Percentiles rank a stretch among this genome's conserved stretches.
phyloP scores from a whole-genome alignment of 2,797 vertebrate species.

The Staurois parvus region DNA sequence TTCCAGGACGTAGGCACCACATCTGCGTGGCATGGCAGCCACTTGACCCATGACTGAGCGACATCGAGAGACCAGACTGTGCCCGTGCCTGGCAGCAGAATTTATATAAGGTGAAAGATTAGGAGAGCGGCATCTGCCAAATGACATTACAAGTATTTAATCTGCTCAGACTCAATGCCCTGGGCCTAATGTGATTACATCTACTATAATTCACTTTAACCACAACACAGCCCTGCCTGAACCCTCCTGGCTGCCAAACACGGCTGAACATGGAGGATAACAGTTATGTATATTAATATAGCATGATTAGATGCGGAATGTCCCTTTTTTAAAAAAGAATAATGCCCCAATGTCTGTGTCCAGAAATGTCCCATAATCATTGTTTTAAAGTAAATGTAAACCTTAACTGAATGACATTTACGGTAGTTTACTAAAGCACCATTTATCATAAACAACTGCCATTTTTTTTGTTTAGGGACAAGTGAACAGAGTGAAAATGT shows the following conservation, averaged over 20 bases:
- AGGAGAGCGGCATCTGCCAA: conserved; percentile 67
- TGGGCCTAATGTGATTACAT: conserved; percentile 68
- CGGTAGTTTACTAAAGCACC: no score
- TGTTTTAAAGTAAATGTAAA: no score
- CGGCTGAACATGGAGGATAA: not conserved
- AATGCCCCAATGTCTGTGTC: no score
- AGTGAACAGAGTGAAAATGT: no score
- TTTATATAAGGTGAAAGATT: conserved; percentile 51
- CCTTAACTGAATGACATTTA: no score
- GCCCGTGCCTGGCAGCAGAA: no score
- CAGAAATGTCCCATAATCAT: no score
- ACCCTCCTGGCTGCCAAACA: not conserved
- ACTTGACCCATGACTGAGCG: conserved; percentile 73
- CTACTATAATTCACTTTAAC: conserved; percentile 71
- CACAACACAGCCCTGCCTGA: conserved; percentile 59
- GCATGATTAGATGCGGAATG: no score
- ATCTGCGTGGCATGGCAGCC: conserved; percentile 69
- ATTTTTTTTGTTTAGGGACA: no score
- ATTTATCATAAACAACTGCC: no score
- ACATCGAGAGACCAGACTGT: conserved; percentile 26
- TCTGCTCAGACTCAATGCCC: conserved; percentile 64
- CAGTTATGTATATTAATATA: not conserved
- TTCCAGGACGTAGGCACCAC: conserved; percentile 73
- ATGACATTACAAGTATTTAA: conserved; percentile 71
- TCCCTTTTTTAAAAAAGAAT: no score